A percentile compares a stretch with the other conserved stretches of the same genome.
These are phyloP conservation scores for Bufotes viridis DNA, from an alignment of 2,797 vertebrate species.

Conservation along the genomic window DNA sequence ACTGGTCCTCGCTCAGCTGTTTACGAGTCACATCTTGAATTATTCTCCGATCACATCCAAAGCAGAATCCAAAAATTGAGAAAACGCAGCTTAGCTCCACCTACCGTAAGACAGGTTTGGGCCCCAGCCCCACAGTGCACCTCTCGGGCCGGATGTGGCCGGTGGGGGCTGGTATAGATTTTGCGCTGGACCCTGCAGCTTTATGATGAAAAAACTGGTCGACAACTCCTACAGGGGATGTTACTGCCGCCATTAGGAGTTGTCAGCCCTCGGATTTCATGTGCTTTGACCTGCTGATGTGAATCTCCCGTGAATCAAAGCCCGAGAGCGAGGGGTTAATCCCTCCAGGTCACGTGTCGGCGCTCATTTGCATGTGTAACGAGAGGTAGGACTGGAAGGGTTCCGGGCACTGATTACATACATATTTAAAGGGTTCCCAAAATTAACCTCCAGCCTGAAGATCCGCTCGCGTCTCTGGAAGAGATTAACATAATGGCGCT, in stretches of 20 bases:
- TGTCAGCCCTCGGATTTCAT: too few species aligned
- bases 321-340: constrained; percentile 46
- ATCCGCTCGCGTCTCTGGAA: constrained; percentile 53
- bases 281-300: background rate
- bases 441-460: constrained; percentile 63
- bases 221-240: too few species aligned
- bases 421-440: constrained; percentile 64
- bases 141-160: too few species aligned
- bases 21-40: background rate
- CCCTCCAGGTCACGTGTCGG: constrained; percentile 39
- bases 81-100: background rate
- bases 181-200: too few species aligned
- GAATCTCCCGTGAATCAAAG: background rate
- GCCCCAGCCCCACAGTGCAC: background rate
- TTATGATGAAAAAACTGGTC: too few species aligned
- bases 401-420: constrained; percentile 63
- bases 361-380: constrained; percentile 61
- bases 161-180: background rate
- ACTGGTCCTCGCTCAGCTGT: too few species aligned
- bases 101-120: too few species aligned
- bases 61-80: background rate
- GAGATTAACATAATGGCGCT: constrained; percentile 62
- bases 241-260: too few species aligned
- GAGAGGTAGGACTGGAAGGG: constrained; percentile 61
- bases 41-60: background rate